Conservation (phyloP, 2,113 vertebrate genomes). For the Gila orcuttii region DNA sequence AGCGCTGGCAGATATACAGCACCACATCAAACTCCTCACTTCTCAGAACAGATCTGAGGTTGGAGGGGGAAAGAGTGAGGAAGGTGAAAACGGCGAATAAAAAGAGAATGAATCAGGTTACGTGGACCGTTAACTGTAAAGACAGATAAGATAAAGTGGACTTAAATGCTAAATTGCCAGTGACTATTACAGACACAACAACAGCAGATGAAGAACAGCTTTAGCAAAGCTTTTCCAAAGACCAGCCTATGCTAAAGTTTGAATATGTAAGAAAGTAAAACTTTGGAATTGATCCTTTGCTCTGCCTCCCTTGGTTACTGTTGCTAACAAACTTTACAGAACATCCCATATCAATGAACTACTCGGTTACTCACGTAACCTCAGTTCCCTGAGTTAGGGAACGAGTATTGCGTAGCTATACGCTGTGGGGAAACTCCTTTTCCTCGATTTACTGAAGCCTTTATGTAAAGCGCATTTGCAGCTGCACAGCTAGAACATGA, state of each 20-base stretch:
- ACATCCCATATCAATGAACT: background rate
- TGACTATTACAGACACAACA: slow-evolving; percentile 21
- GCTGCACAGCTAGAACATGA: too few species aligned
- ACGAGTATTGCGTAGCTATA: too few species aligned
- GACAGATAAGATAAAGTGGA: slow-evolving; percentile 20
- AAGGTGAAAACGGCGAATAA: slow-evolving; percentile 15
- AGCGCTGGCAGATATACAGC: slow-evolving; percentile 49
- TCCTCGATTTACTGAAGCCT: too few species aligned
- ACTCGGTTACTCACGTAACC: too few species aligned
- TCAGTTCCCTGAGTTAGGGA: too few species aligned
- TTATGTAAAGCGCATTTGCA: too few species aligned
- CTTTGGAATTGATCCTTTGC: too few species aligned
- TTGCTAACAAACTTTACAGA: too few species aligned
- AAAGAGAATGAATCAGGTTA: slow-evolving; percentile 19
- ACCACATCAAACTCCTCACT: background rate
- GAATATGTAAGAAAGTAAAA: too few species aligned
- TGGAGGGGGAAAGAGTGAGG: background rate
- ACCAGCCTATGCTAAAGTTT: background rate
- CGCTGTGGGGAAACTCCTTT: too few species aligned
- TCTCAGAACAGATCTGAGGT: background rate
- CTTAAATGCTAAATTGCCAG: slow-evolving; percentile 16
- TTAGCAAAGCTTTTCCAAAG: background rate
- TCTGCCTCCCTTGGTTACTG: too few species aligned
- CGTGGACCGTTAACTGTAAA: slow-evolving; percentile 8
- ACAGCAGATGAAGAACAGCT: background rate